phyloP scores from a whole-genome alignment of 2,797 vertebrate genomes.

The Limnodromus scolopaceus region DNA sequence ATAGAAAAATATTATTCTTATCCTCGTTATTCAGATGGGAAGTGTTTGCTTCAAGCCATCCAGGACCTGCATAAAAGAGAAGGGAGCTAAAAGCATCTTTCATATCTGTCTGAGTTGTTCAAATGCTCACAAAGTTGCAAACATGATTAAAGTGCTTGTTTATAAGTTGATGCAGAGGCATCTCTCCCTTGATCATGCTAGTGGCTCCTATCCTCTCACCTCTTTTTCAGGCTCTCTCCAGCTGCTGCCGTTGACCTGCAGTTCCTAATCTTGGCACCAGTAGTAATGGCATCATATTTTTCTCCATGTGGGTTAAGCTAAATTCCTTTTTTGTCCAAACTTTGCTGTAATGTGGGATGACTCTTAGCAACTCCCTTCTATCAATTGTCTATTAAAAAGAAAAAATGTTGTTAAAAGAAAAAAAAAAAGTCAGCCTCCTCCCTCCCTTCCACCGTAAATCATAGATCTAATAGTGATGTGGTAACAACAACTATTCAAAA shows the following conservation, averaged over 20 bases:
- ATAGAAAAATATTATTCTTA: not conserved
- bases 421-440: too few species aligned
- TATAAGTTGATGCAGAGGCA: not conserved
- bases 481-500: not conserved
- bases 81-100: not conserved
- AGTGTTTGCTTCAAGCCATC: not conserved
- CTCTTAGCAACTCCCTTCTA: not conserved
- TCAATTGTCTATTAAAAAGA: not conserved
- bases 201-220: not conserved
- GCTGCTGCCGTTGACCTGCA: not conserved
- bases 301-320: not conserved
- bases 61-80: not conserved
- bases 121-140: not conserved
- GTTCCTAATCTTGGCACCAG: not conserved
- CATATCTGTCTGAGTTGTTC: not conserved
- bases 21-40: slow-evolving; percentile 6
- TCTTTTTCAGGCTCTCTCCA: not conserved
- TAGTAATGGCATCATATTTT: not conserved
- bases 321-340: not conserved
- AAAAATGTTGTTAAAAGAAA: not conserved
- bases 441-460: not conserved
- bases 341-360: not conserved
- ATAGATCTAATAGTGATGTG: not conserved
- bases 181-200: not conserved
- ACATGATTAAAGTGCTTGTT: slow-evolving; percentile 26